phyloP scores from a whole-genome alignment of 2,888 invertebrate species.

The Ectemnius lituratus region DNA sequence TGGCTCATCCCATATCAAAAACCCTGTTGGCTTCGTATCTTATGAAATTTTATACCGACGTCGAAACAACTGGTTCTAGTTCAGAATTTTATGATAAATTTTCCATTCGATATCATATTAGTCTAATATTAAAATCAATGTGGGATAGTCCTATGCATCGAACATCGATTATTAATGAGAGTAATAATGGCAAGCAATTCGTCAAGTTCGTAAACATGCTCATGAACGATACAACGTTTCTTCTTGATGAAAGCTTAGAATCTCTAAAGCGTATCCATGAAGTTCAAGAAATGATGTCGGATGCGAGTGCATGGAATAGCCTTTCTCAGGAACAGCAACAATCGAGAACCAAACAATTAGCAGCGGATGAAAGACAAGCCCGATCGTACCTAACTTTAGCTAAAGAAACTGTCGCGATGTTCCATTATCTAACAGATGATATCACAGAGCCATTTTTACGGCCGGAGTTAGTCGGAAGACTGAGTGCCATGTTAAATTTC shows the following conservation, averaged over 20 bases:
- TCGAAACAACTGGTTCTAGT: conserved; percentile 97
- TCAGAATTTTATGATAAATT: conserved; percentile 99
- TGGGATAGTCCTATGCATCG: conserved; percentile 95
- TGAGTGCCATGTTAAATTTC: conserved; percentile 99
- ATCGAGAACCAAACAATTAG: conserved; percentile 86
- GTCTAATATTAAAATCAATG: conserved; percentile 96
- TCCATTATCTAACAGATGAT: conserved; percentile 96
- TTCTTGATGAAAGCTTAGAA: conserved; percentile 96
- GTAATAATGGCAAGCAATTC: conserved; percentile 93
- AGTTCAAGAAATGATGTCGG: conserved; percentile 91
- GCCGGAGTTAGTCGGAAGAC: conserved; percentile 93
- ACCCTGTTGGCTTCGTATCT: conserved; percentile 91
- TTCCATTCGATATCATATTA: conserved; percentile 98
- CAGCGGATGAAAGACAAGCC: conserved; percentile 92
- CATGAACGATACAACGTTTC: conserved; percentile 98
- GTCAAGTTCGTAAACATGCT: conserved; percentile 98
- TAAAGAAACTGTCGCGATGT: conserved; percentile 98
- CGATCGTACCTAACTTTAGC: conserved; percentile 94
- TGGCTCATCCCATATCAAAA: conserved; percentile 92
- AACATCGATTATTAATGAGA: conserved; percentile 93
- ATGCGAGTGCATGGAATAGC: conserved; percentile 83
- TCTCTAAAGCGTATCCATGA: conserved; percentile 92
- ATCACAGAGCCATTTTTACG: conserved; percentile 97
- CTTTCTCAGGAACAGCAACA: conserved; percentile 86
- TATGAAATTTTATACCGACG: conserved; percentile 99